Evolutionary conservation across 2,888 invertebrate genomes (phyloP).

Genomic region (Adela reaumurella): DNA sequence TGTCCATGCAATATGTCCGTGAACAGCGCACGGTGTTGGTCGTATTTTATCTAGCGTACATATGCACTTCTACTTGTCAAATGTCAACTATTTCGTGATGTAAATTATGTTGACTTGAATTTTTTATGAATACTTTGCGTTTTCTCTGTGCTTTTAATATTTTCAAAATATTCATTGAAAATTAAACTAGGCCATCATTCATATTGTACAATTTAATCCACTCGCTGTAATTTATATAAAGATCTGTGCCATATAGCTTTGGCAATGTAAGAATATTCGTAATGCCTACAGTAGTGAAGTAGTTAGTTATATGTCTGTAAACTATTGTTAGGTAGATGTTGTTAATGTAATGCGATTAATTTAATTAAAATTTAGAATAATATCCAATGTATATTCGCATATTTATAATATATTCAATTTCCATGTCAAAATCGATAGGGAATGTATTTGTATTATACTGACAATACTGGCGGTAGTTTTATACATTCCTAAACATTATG

Average conservation of each 20-base stretch:
- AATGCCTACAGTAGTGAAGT: slow-evolving; percentile 17
- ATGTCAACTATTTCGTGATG: no score
- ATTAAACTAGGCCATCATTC: background rate
- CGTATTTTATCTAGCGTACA: no score
- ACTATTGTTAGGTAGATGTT: slow-evolving; percentile 17
- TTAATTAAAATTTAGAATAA: background rate
- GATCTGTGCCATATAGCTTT: slow-evolving; percentile 53
- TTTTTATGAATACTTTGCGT: slow-evolving; percentile 9
- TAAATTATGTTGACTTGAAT: no score
- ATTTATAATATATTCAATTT: background rate
- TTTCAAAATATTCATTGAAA: slow-evolving; percentile 6
- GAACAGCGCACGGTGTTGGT: no score
- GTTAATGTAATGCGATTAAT: background rate
- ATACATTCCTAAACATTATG: background rate
- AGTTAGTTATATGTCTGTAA: slow-evolving; percentile 41
- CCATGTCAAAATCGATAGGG: background rate
- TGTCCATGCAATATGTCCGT: no score
- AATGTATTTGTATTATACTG: background rate
- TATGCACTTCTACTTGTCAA: no score
- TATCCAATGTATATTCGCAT: background rate
- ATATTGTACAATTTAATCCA: background rate
- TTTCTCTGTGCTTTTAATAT: slow-evolving; percentile 30
- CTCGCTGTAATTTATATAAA: slow-evolving; percentile 13
- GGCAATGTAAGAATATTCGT: slow-evolving; percentile 38
- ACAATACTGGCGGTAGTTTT: background rate